Base-by-base conservation (phyloP, 2,888 invertebrate genomes). In the Lydus trimaculatus region DNA sequence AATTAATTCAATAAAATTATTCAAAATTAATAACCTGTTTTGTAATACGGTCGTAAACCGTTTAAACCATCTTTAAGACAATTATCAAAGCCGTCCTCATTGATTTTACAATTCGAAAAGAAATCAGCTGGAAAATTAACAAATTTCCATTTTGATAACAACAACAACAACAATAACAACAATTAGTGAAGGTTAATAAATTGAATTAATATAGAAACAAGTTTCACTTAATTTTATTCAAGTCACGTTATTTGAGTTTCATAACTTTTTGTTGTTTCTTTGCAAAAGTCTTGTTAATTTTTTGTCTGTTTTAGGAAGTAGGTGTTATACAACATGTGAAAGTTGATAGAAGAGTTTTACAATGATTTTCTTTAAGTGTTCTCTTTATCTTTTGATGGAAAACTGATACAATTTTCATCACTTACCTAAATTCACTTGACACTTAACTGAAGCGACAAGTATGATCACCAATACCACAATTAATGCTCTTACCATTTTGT, bases 11-110 rank as follows among this genome's bases (percentile, higher is more conserved):
- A 1, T 13, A 23, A n/a, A 13, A 13, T 1, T 36, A 28, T 28
- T 28, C 28, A 31, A 36, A 56, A 31, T 60, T 61, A 31, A 83
- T 80, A 81, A 92, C 92, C 93, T 77, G 89, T 87, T 84, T 91
- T 90, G 83, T 93, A 94, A 82, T 88, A 92, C 0, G 91, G 90
- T 36, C 90, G 88, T 20, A 93, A 80, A 61, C 90, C 89, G 81
- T 94, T 94, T 48, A 94, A 86, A 9, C 90, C 91, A 78, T 91
- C 88, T 79, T 91, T 90, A 73, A 94, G 87, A 81, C 94, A 95
- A 7, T 86, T 86, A 75, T 94, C 93, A 80, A 94, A 94, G 25
- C 89, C 89, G 6, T 89, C 81, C 15, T 88, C 88, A 3, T 86
- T 87, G 71, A 87, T 87, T 69, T 89, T 89, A 81, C 94, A 94